A percentile compares a stretch with the other conserved stretches of the same genome.
Evolutionary conservation across 2,888 invertebrate species (phyloP).

Genomic region (Congeria kusceri): DNA sequence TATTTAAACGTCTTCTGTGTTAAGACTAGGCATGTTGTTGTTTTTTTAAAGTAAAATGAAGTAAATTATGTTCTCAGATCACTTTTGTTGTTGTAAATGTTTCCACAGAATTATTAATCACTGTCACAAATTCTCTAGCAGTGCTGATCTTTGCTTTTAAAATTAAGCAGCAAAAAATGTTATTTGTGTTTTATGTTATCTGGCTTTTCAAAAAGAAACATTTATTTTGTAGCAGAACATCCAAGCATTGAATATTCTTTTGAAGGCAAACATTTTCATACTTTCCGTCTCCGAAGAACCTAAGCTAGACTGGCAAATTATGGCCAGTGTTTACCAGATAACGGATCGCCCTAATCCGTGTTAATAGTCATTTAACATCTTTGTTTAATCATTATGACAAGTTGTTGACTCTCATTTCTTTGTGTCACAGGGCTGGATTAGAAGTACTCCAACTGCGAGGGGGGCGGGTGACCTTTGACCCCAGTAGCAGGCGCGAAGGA

Average conservation of each 20-base stretch:
- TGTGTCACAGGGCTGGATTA: constrained; percentile 52
- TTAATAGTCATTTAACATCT: constrained; percentile 61
- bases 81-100: too few species aligned
- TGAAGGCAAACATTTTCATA: constrained; percentile 4
- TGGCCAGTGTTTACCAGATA: constrained; percentile 38
- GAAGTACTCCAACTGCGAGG: constrained; percentile 23
- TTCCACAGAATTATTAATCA: too few species aligned
- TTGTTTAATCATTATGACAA: constrained; percentile 61
- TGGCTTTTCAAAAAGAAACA: neutral
- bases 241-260: constrained; percentile 7
- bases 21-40: too few species aligned
- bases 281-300: too few species aligned
- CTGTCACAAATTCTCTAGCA: too few species aligned
- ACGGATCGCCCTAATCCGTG: constrained; percentile 39
- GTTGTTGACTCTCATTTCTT: constrained; percentile 57
- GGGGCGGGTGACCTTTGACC: constrained; percentile 48
- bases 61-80: too few species aligned
- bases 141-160: too few species aligned
- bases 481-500: constrained; percentile 8
- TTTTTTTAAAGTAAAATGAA: too few species aligned
- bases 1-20: too few species aligned
- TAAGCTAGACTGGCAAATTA: constrained; percentile 18
- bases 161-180: too few species aligned
- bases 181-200: too few species aligned
- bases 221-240: neutral